Conservation (phyloP, 2,888 invertebrate genomes). For the Drosophila prolongata region DNA sequence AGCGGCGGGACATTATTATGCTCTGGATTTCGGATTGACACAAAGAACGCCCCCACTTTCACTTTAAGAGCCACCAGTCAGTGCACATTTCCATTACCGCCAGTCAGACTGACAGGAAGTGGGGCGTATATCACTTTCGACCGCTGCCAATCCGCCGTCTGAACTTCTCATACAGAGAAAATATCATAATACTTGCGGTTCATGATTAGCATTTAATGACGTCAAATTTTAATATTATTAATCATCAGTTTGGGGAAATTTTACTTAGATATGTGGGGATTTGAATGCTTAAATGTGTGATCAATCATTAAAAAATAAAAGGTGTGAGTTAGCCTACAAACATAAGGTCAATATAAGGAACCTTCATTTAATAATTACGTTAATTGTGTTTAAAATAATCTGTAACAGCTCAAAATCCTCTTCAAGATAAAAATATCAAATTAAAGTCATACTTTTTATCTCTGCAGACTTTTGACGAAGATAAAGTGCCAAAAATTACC, state of each 20-base stretch:
- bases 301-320: too few species aligned
- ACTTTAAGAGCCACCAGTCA: slow-evolving; percentile 19
- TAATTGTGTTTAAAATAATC: too few species aligned
- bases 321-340: too few species aligned
- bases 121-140: slow-evolving; percentile 63
- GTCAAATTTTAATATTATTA: not conserved
- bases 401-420: too few species aligned
- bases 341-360: too few species aligned
- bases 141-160: slow-evolving; percentile 16
- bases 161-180: slow-evolving; percentile 22
- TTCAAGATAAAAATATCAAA: too few species aligned
- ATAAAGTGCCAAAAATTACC: slow-evolving; percentile 35
- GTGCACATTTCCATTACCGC: slow-evolving; percentile 14
- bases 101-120: slow-evolving; percentile 45
- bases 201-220: not conserved
- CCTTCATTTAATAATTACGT: too few species aligned
- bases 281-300: not conserved
- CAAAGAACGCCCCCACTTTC: slow-evolving; percentile 41
- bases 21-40: slow-evolving; percentile 53
- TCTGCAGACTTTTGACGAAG: slow-evolving; percentile 33
- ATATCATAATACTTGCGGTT: not conserved
- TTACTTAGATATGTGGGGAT: too few species aligned
- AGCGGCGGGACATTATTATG: slow-evolving; percentile 60
- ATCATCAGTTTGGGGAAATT: too few species aligned
- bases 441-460: too few species aligned